phyloP scores from a whole-genome alignment of 2,113 vertebrate species.

The Lipotes vexillifer region DNA sequence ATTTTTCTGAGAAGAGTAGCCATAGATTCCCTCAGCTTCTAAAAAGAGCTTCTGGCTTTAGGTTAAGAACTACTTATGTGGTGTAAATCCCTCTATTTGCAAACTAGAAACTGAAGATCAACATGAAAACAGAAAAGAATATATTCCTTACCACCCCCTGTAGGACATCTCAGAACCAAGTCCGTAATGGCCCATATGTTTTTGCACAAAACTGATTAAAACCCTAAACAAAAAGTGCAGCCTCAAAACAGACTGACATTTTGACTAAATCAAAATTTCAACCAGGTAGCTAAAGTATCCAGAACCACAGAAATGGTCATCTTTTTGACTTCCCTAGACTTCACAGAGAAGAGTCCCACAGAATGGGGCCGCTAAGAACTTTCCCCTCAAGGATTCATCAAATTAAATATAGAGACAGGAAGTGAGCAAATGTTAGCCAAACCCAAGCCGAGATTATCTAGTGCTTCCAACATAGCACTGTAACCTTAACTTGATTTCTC shows the following conservation, averaged over 20 bases:
- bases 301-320: background rate
- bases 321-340: background rate
- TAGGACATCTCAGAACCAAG: background rate
- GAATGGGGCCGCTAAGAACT: background rate
- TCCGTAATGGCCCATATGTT: background rate
- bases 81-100: background rate
- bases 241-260: background rate
- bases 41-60: background rate
- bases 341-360: background rate
- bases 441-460: background rate
- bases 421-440: background rate
- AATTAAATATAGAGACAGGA: slow-evolving; percentile 6
- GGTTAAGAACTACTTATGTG: background rate
- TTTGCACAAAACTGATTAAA: slow-evolving; percentile 37
- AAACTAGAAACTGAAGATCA: background rate
- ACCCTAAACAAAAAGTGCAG: background rate
- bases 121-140: background rate
- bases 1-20: background rate
- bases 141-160: background rate
- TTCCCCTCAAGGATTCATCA: background rate
- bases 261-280: slow-evolving; percentile 15
- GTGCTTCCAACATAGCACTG: background rate
- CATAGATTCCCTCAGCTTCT: slow-evolving; percentile 4
- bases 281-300: background rate
- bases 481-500: slow-evolving; percentile 18